Conservation (phyloP, 2,113 vertebrate genomes). For the Hypocryptadius cinnamomeus region DNA sequence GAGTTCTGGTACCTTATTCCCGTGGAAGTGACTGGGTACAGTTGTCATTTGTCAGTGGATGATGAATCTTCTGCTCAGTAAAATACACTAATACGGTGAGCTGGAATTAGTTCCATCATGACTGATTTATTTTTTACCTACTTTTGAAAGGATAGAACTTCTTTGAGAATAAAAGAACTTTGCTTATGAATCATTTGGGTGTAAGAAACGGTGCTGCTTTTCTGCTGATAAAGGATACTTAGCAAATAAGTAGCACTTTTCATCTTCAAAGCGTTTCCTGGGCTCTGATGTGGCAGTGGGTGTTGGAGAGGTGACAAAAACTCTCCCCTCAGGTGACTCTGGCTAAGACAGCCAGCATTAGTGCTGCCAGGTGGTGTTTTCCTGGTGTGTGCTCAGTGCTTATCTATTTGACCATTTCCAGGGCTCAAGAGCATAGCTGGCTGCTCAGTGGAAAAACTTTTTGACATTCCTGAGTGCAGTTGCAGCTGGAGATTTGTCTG, state of each 20-base stretch:
- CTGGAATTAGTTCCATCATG: constrained; percentile 1
- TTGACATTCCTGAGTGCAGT: neutral
- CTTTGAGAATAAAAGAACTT: neutral
- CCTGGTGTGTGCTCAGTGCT: neutral
- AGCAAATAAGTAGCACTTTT: neutral
- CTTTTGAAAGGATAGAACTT: neutral
- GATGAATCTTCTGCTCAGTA: neutral
- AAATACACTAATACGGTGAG: neutral
- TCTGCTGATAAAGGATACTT: constrained; percentile 30
- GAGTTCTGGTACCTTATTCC: neutral
- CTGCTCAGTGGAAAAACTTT: neutral
- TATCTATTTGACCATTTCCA: neutral
- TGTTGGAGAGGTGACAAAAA: neutral
- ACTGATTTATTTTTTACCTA: neutral
- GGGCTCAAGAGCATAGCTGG: neutral
- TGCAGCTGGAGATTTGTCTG: neutral
- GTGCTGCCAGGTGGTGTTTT: neutral
- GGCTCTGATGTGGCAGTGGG: neutral
- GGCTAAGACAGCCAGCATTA: neutral
- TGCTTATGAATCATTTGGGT: neutral
- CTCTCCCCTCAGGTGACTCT: neutral
- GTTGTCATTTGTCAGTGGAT: neutral
- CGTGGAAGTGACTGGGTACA: neutral
- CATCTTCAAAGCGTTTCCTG: neutral
- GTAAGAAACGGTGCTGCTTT: neutral